Evolutionary conservation across 2,113 vertebrate species (phyloP).

Genomic region (Machaerirhynchus nigripectus): DNA sequence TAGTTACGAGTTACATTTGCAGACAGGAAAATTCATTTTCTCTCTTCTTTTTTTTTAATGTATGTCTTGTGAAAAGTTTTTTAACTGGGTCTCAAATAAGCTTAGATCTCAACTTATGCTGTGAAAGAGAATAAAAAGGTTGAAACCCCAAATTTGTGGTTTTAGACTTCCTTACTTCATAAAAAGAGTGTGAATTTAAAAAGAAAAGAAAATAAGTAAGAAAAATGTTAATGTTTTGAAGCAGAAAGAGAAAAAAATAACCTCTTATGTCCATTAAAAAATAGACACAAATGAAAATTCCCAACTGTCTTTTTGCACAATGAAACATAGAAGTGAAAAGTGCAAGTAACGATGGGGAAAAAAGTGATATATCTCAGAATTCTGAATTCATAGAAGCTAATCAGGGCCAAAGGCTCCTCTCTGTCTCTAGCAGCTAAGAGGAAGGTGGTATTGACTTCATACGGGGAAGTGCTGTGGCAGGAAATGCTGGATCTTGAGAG

Average conservation of each 20-base stretch:
- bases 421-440: neutral
- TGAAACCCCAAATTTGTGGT: neutral
- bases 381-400: neutral
- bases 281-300: neutral
- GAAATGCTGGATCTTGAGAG: neutral
- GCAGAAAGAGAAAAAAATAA: neutral
- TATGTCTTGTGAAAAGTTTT: neutral
- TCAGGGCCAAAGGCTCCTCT: neutral
- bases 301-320: neutral
- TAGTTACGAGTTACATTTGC: neutral
- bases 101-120: neutral
- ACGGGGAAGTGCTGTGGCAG: accelerated
- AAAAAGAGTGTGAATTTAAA: neutral
- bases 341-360: accelerated
- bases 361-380: accelerated
- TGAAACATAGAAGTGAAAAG: neutral
- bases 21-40: neutral
- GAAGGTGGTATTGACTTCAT: neutral
- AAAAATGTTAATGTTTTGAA: neutral
- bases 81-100: neutral
- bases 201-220: neutral
- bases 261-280: neutral
- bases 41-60: neutral
- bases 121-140: neutral
- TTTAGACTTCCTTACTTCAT: neutral